Evolutionary conservation across 2,888 invertebrate species (phyloP), one percentile per base, ranked within the genome.

Genomic region (Pandemis heparana): DNA sequence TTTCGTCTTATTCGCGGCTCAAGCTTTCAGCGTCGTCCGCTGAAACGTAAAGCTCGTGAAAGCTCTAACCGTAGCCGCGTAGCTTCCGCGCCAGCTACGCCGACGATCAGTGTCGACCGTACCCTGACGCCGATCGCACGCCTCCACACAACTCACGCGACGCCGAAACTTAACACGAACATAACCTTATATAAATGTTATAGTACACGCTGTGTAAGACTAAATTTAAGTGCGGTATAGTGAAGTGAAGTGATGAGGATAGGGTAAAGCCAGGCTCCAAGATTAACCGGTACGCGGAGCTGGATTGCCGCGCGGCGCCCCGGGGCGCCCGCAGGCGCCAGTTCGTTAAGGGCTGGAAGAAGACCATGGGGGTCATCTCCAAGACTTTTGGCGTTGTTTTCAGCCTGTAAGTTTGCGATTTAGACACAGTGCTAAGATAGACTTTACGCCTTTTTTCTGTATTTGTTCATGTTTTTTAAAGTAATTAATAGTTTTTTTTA

Each of bases 321-420:
- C 87, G 89, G 72, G 93, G 93, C 89, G 89, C 87, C 86, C 94
- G 94, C 89, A 94, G 94, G 87, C 93, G 94, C 87, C 92, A 92
- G 86, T 90, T 93, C 87, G 88, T 94, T 85, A 91, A 92, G 85
- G 94, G 94, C 80, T 93, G 91, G 93, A 92, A 92, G 89, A 94
- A 92, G 85, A 94, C 93, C 85, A 97, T 97, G 97, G 97, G 97
- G 82, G 96, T 97, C 88, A 96, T 97, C 82, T 96, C 97, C 75
- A 97, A 97, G 91, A 96, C 97, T 75, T 96, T 97, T 81, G 96
- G 97, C 91, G 96, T 97, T 88, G 96, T 97, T 88, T 97, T 97
- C 95, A 96, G 96, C 94, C 96, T 97, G 97, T 97, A 94, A 97
- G 97, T 65, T 32, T 32, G 23, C 23, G 23, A 4, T 32, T 32